Conservation (phyloP, 2,113 vertebrate genomes). For the Hemibagrus wyckioides region DNA sequence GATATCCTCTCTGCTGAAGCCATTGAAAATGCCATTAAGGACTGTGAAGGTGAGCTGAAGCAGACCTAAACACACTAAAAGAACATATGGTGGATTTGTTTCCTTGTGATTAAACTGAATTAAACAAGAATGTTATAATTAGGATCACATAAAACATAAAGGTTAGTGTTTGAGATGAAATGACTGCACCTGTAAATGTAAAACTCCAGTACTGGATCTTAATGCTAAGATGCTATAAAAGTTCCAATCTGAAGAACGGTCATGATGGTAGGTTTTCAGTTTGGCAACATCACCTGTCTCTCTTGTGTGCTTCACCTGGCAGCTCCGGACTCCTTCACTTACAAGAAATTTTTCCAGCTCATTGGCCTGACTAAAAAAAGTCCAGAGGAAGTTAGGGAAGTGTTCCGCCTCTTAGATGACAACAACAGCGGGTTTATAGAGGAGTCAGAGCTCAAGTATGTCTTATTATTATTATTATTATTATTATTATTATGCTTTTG, state of each 20-base stretch:
- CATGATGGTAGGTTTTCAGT: background rate
- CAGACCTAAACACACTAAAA: slow-evolving; percentile 4
- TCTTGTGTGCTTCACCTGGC: slow-evolving; percentile 57
- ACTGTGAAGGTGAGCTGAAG: slow-evolving; percentile 86
- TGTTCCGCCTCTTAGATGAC: slow-evolving; percentile 88
- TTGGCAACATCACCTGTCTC: background rate
- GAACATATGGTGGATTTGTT: background rate
- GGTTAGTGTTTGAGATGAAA: background rate
- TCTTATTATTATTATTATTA: slow-evolving; percentile 3
- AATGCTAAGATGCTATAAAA: background rate
- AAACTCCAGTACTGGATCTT: background rate
- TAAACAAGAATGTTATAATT: background rate
- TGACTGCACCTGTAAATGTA: background rate
- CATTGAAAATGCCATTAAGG: slow-evolving; percentile 89
- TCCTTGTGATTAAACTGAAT: background rate
- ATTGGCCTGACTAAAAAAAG: slow-evolving; percentile 91
- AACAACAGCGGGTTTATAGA: slow-evolving; percentile 95
- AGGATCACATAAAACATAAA: slow-evolving; percentile 14
- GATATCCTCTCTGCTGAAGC: slow-evolving; percentile 88
- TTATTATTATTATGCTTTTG: background rate
- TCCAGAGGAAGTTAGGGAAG: slow-evolving; percentile 84
- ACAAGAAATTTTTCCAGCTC: slow-evolving; percentile 94
- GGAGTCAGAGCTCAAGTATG: slow-evolving; percentile 91
- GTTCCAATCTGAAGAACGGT: background rate
- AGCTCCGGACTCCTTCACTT: slow-evolving; percentile 91